Percentiles rank a stretch among this genome's conserved stretches.
Conservation (phyloP, 2,113 vertebrate genomes). For the Rhynchopsitta pachyrhyncha region DNA sequence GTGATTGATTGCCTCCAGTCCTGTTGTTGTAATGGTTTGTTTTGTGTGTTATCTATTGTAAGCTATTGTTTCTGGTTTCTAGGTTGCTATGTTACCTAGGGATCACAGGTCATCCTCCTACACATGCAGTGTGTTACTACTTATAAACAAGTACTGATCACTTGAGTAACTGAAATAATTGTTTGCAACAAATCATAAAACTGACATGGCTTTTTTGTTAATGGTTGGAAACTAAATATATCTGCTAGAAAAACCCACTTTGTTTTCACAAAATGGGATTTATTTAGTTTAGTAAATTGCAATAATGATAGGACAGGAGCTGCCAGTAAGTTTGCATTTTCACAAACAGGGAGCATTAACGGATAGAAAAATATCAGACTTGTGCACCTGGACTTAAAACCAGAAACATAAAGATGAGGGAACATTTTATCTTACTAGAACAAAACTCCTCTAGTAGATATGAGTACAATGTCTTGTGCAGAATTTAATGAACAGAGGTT, state of each 20-base stretch:
- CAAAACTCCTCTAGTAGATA: neutral
- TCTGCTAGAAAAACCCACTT: neutral
- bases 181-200: neutral
- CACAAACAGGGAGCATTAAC: neutral
- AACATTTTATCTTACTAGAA: neutral
- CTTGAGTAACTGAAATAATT: neutral
- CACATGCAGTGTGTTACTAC: neutral
- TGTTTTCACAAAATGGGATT: neutral
- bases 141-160: neutral
- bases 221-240: neutral
- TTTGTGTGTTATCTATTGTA: neutral
- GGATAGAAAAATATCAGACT: neutral
- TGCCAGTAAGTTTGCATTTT: neutral
- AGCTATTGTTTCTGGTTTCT: neutral
- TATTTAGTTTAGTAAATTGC: neutral
- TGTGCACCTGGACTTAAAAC: neutral
- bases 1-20: neutral
- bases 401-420: neutral
- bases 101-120: neutral
- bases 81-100: neutral
- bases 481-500: neutral
- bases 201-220: neutral
- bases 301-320: neutral
- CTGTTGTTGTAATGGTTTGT: neutral
- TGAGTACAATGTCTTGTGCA: neutral